Evolutionary conservation across 1,140 invertebrate genomes (phyloP).

Genomic region (Drosophila varians): DNA sequence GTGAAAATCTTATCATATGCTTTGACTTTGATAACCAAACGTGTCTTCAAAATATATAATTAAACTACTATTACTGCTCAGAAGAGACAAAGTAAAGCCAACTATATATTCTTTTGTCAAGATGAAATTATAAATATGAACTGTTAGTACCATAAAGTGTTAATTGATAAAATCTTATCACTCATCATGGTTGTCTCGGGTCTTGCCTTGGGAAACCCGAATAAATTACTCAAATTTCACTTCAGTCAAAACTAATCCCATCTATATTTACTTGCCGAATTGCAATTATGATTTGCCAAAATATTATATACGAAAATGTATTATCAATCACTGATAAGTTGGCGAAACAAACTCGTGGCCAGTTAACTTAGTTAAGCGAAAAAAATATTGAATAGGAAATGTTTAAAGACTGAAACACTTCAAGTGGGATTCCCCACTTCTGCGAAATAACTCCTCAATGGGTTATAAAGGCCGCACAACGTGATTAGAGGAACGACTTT

Average conservation of each 20-base stretch:
- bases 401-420: background rate
- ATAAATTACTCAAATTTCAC: background rate
- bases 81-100: conserved; percentile 5
- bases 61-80: background rate
- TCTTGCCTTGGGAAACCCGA: background rate
- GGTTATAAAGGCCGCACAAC: background rate
- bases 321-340: background rate
- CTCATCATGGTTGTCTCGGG: background rate
- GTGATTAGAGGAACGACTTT: conserved; percentile 3
- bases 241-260: background rate
- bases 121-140: conserved; percentile 20
- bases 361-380: background rate
- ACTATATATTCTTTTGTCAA: conserved; percentile 28
- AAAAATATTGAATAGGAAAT: no score
- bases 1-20: background rate
- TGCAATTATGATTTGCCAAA: background rate
- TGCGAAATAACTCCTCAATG: background rate
- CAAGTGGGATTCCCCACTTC: background rate
- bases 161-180: background rate
- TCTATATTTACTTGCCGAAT: background rate
- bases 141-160: background rate
- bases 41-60: conserved; percentile 4
- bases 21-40: conserved; percentile 13
- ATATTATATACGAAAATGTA: background rate
- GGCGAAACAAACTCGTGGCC: background rate